Conservation (phyloP, 2,888 invertebrate genomes). For the Stratiomys singularior region DNA sequence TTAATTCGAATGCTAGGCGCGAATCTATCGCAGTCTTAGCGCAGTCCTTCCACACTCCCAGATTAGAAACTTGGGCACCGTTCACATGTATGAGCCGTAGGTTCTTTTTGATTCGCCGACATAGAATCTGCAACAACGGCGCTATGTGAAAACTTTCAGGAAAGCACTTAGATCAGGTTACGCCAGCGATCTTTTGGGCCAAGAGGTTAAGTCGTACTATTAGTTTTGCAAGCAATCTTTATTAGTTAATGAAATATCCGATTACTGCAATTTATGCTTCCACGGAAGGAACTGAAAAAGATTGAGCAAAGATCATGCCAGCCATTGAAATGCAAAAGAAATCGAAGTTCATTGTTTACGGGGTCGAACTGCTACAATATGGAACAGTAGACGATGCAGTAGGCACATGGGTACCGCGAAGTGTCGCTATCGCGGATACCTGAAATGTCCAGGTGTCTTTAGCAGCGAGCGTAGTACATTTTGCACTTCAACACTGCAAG, state of each 20-base stretch:
- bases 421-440: constrained; percentile 41
- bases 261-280: constrained; percentile 42
- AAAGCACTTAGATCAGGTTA: constrained; percentile 26
- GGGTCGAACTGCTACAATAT: constrained; percentile 12
- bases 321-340: constrained; percentile 44
- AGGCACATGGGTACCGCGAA: not conserved
- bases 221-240: constrained; percentile 43
- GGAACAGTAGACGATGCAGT: not conserved
- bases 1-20: not conserved
- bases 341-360: constrained; percentile 47
- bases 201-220: constrained; percentile 34
- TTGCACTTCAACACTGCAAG: constrained; percentile 37
- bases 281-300: constrained; percentile 30
- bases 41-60: not conserved
- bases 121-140: not conserved
- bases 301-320: constrained; percentile 40
- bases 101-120: not conserved
- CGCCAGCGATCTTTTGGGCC: constrained; percentile 11
- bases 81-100: not conserved
- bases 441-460: constrained; percentile 46
- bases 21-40: not conserved
- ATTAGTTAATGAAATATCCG: constrained; percentile 40
- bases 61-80: not conserved
- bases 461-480: constrained; percentile 20
- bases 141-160: not conserved